Evolutionary conservation across 1,140 invertebrate species (phyloP), one percentile per base, ranked within the genome.

Genomic region (Drosophila tropicalis): DNA sequence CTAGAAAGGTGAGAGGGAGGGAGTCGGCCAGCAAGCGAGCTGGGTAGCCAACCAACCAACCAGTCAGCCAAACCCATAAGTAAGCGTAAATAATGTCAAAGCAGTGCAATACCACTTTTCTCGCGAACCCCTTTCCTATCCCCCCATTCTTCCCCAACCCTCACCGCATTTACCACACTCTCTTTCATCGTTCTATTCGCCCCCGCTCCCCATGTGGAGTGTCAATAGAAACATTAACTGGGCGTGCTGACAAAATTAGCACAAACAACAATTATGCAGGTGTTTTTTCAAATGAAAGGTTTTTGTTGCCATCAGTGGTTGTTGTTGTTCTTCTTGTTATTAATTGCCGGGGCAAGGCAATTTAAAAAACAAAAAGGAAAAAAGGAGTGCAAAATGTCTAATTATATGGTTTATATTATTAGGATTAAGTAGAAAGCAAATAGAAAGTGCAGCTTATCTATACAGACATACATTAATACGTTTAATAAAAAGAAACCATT

Each of bases 1-100:
- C 36, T 12, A 12, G 51, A 56, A 36, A 47, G 29, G 61, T 57
- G 69, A 34, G 15, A 39, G 39, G 17, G 56, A 40, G 54, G 41
- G 15, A 60, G 39, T 29, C 25, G 41, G 41, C 68, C 65, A 68
- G 60, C 65, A 40, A 76, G 65, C n/a, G 12, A 41, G 63, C 61
- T 17, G 70, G 5, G 10, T 12, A 44, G 13, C 34, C 5, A 60
- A 22, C 19, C 29, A 47, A 54, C 68, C 54, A 76, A 57, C 15
- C 44, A 44, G 32, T 60, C 19, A 70, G 71, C 74, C 82, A 79
- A 86, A 58, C 69, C 80, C 84, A 87, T 86, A 84, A 83, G 80
- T 89, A 89, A 89, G 76, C 84, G 84, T 84, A 90, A 89, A 89
- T 83, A 89, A 89, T 84, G 85, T 84, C 74, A 89, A 90, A 85